Percentiles rank a stretch among this genome's conserved stretches.
Conservation (phyloP, 2,113 vertebrate genomes). For the Sander vitreus region DNA sequence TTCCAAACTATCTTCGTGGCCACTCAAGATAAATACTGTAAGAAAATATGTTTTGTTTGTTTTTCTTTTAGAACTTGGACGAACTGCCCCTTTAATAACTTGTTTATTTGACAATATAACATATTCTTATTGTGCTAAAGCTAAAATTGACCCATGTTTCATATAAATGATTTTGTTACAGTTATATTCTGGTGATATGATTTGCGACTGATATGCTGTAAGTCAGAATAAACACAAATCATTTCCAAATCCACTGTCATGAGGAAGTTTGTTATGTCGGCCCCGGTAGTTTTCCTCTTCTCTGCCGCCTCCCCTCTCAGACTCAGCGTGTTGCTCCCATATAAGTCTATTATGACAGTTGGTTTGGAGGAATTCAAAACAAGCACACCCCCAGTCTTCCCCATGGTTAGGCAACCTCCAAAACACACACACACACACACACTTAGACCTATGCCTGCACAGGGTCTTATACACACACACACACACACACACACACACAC, state of each 20-base stretch:
- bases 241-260: background rate
- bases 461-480: background rate
- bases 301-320: background rate
- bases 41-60: background rate
- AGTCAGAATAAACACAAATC: constrained; percentile 25
- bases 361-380: constrained; percentile 81
- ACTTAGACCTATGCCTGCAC: too few species aligned
- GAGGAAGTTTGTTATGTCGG: constrained; percentile 8
- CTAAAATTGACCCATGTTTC: background rate
- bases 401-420: constrained; percentile 38
- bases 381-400: constrained; percentile 66
- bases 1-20: background rate
- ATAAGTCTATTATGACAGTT: constrained; percentile 76
- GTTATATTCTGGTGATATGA: background rate
- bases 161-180: background rate
- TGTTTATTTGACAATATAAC: background rate
- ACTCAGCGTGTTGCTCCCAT: constrained; percentile 6
- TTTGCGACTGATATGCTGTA: background rate
- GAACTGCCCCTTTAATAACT: background rate
- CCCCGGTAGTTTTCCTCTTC: constrained; percentile 47
- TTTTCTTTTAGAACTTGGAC: background rate
- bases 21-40: background rate
- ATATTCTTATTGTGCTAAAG: background rate
- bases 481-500: constrained; percentile 22
- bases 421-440: constrained; percentile 30